Percentiles rank a stretch among this genome's conserved stretches.
phyloP scores from a whole-genome alignment of 37 sponge, comb jelly and placozoan genomes.

The Eunapius fragilis region DNA sequence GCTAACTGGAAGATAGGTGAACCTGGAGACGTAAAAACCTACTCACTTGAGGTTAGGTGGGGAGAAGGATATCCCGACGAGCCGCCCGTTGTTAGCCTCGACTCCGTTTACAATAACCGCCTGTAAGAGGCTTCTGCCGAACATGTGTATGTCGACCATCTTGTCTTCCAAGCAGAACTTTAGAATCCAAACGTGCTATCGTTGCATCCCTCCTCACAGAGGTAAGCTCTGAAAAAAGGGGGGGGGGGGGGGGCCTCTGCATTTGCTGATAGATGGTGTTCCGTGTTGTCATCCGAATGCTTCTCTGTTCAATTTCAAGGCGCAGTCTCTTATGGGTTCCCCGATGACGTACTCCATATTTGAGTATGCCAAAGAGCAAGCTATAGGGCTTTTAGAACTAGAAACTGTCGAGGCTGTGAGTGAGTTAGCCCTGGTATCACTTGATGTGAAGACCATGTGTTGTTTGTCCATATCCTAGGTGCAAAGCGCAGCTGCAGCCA shows the following conservation, averaged over 20 bases:
- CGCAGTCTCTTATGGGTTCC: constrained; percentile 52
- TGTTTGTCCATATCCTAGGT: not conserved
- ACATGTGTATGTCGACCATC: not conserved
- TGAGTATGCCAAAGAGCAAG: constrained; percentile 79
- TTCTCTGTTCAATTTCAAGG: constrained; percentile 35
- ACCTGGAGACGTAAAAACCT: constrained; percentile 62
- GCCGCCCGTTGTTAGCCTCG: constrained; percentile 52
- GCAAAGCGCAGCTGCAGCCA: not conserved
- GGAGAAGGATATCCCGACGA: constrained; percentile 60
- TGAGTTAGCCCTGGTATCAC: not conserved
- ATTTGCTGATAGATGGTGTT: not conserved
- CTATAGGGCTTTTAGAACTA: constrained; percentile 56
- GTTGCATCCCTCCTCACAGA: constrained; percentile 1
- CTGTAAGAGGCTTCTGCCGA: constrained; percentile 40
- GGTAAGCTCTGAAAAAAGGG: not conserved
- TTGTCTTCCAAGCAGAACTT: constrained; percentile 12
- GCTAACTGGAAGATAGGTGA: constrained; percentile 59
- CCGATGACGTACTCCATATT: constrained; percentile 87
- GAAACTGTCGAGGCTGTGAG: not conserved
- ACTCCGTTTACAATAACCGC: constrained; percentile 80
- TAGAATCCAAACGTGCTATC: constrained; percentile 31
- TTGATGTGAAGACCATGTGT: not conserved
- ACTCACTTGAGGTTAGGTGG: constrained; percentile 74
- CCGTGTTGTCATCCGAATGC: not conserved
- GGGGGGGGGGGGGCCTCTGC: too few relatives aligned